Conservation (phyloP, 2,888 invertebrate genomes). For the Andrena minutula region DNA sequence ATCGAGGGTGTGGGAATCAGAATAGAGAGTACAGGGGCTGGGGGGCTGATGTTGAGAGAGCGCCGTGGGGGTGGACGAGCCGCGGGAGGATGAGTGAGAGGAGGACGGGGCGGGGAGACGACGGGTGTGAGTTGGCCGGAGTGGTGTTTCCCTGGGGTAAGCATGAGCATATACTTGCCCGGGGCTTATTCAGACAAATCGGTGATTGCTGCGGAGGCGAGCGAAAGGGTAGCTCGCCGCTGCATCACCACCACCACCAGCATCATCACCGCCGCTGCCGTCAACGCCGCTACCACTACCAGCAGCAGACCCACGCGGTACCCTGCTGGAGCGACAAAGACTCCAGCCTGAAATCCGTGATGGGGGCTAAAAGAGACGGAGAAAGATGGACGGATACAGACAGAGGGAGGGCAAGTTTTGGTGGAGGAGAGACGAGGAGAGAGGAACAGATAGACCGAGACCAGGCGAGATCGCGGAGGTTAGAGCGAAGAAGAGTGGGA, state of each 20-base stretch:
- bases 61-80: conserved; percentile 29
- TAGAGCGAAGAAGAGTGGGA: conserved; percentile 64
- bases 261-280: conserved; percentile 13
- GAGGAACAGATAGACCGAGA: conserved; percentile 29
- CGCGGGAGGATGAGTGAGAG: conserved; percentile 21
- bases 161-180: conserved; percentile 82
- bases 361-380: conserved; percentile 59
- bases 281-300: neutral
- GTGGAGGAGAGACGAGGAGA: conserved; percentile 17
- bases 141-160: conserved; percentile 81
- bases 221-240: conserved; percentile 78
- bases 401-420: conserved; percentile 44
- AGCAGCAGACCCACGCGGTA: conserved; percentile 42
- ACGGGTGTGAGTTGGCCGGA: conserved; percentile 72
- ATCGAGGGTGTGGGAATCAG: conserved; percentile 52
- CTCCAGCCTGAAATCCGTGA: conserved; percentile 56
- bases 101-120: conserved; percentile 22
- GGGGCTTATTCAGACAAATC: conserved; percentile 84
- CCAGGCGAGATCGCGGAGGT: conserved; percentile 46
- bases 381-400: conserved; percentile 63
- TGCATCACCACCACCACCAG: conserved; percentile 31
- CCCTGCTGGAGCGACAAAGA: conserved; percentile 61
- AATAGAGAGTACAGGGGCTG: conserved; percentile 34
- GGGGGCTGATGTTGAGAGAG: conserved; percentile 43
- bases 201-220: conserved; percentile 83